Evolutionary conservation across 2,113 vertebrate species (phyloP).

Genomic region (Percopsis transmontana): DNA sequence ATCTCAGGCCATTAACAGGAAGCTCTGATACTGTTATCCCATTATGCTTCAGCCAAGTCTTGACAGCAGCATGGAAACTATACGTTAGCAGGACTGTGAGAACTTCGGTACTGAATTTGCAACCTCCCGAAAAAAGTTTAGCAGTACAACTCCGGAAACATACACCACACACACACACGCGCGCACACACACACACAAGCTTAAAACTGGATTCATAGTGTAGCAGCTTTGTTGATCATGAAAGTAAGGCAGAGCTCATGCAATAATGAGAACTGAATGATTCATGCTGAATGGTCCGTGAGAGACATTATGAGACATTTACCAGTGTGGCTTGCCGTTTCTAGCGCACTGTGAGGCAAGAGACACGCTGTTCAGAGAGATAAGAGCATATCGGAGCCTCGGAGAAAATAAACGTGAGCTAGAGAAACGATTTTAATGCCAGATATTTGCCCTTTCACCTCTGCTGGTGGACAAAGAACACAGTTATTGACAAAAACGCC

Average conservation of each 20-base stretch:
- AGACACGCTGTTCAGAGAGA: no score
- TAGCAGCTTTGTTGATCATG: slow-evolving; percentile 43
- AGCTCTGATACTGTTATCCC: slow-evolving; percentile 49
- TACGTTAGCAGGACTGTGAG: slow-evolving; percentile 24
- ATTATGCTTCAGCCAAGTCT: slow-evolving; percentile 46
- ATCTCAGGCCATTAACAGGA: slow-evolving; percentile 56
- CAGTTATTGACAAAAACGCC: not conserved
- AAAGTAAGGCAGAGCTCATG: not conserved
- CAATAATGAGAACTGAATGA: not conserved
- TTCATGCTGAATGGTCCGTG: slow-evolving; percentile 9
- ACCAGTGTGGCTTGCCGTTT: no score
- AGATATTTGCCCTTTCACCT: slow-evolving; percentile 26
- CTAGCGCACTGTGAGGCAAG: no score
- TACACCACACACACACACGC: slow-evolving; percentile 3
- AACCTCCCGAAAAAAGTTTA: slow-evolving; percentile 16
- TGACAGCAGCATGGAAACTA: slow-evolving; percentile 33
- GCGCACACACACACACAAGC: slow-evolving; percentile 26
- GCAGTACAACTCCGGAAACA: slow-evolving; percentile 15
- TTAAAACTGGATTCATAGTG: slow-evolving; percentile 54
- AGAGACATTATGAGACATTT: slow-evolving; percentile 16
- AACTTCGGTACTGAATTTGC: slow-evolving; percentile 28
- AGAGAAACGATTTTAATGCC: not conserved
- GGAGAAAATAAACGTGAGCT: no score
- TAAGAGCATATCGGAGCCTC: no score
- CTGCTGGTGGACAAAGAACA: not conserved